phyloP scores from a whole-genome alignment of 35 echinoderm and acorn worm species.

The Anneissia japonica region DNA sequence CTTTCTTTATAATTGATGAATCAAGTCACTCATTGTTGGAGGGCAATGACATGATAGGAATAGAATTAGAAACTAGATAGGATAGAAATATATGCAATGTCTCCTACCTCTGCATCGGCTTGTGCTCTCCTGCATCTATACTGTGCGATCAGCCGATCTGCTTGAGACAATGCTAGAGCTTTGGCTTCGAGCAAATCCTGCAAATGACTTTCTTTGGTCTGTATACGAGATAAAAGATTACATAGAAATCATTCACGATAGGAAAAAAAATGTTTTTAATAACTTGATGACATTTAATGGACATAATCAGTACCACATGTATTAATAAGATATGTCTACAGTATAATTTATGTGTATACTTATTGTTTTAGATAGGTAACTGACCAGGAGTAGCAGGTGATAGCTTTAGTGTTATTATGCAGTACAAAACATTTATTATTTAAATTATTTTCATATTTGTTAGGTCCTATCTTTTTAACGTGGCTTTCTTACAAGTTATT shows the following conservation, averaged over 20 bases:
- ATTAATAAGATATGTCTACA: neutral
- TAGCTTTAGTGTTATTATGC: neutral
- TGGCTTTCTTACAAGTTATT: too few relatives aligned
- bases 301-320: neutral
- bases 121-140: slow-evolving; percentile 80
- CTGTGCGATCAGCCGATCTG: slow-evolving; percentile 74
- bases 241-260: neutral
- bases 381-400: neutral
- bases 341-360: neutral
- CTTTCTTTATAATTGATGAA: too few relatives aligned
- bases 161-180: slow-evolving; percentile 79
- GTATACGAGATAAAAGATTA: neutral
- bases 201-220: slow-evolving; percentile 93
- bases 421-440: too few relatives aligned
- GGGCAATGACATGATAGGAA: too few relatives aligned
- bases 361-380: neutral
- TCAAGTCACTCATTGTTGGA: too few relatives aligned
- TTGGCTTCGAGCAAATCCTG: slow-evolving; percentile 89
- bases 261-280: neutral
- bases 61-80: too few relatives aligned
- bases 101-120: slow-evolving; percentile 65
- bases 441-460: too few relatives aligned
- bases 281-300: neutral
- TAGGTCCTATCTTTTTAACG: too few relatives aligned
- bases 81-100: neutral